These are phyloP conservation scores for Halocynthia aurantium DNA, from an alignment of 23 tunicate genomes.

Conservation along the genomic window DNA sequence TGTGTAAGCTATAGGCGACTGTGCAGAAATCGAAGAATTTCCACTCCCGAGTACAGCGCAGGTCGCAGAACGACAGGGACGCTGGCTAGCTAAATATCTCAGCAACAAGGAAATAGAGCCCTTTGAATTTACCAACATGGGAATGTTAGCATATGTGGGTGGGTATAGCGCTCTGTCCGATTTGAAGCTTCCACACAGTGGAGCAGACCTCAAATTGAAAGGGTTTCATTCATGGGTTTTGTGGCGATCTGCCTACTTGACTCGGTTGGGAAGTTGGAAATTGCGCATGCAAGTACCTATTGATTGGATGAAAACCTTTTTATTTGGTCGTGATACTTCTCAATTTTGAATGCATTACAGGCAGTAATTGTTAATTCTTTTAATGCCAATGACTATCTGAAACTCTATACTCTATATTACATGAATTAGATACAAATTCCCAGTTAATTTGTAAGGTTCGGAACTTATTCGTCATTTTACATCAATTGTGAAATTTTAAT, in stretches of 20 bases:
- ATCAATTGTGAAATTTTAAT: no score
- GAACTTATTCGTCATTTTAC: no score
- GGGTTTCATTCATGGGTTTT: constrained; percentile 84
- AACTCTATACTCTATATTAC: no score
- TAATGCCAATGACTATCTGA: no score
- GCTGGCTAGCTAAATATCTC: constrained; percentile 75
- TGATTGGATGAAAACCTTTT: constrained; percentile 79
- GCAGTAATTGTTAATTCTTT: no score
- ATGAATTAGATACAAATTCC: no score
- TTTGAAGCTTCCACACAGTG: constrained; percentile 41
- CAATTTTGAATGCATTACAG: constrained; percentile 33
- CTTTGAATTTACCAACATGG: constrained; percentile 60
- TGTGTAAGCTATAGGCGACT: constrained; percentile 72
- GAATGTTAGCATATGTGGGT: constrained; percentile 93
- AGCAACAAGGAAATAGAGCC: constrained; percentile 35
- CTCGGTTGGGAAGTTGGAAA: constrained; percentile 78
- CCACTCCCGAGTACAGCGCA: constrained; percentile 85
- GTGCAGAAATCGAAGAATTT: constrained; percentile 56
- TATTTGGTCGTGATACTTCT: constrained; percentile 92
- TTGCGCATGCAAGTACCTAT: constrained; percentile 80
- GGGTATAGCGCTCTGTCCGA: constrained; percentile 72
- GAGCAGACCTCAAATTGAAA: constrained; percentile 40
- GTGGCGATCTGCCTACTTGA: constrained; percentile 89
- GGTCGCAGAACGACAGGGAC: constrained; percentile 82
- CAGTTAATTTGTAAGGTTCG: no score